Evolutionary conservation across 2,113 vertebrate species (phyloP), one percentile per base, ranked within the genome.

Genomic region (Tenrec ecaudatus): DNA sequence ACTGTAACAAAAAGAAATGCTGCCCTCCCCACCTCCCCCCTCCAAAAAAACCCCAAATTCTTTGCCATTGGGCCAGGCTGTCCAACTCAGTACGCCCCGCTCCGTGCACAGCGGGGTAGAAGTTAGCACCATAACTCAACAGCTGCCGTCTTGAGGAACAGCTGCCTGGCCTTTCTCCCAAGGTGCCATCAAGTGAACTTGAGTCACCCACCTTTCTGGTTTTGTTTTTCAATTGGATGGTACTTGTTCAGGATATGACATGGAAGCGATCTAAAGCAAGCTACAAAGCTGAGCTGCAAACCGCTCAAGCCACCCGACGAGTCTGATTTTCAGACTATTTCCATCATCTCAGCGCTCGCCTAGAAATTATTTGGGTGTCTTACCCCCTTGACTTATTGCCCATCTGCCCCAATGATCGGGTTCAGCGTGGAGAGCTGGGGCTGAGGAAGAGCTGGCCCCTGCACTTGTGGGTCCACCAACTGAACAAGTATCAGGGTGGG

Each of bases 401-500:
- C 14, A 1, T 5, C 19, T n/a, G n/a, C 20, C 4, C 47, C 27
- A 6, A 15, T 15, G 36, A 7, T 8, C 14, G 27, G 40, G 33
- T 31, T 62, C 43, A 80, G 71, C 27, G 60, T 25, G 15, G 38
- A 33, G 11, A 75, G 29, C n/a, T 0, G 15, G 47, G 17, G 15
- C 3, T 0, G 12, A 3, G 47, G 27, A 22, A 38, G 14, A 16
- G 22, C 43, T 15, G 40, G 27, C 6, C 8, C 4, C 40, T 75
- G 15, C 9, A 62, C 17, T 71, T 10, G 6, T 25, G 29, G 23
- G 20, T 20, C 22, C 23, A 3, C 6, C 16, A 2, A 9, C 36
- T 15, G 0, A 22, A 3, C 5, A 29, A 16, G 58, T 2, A 77
- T 10, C 64, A 12, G 0, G 2, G 40, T 3, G 40, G 40, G 40